Evolutionary conservation across 1,140 invertebrate species (phyloP).

Genomic region (Penaeus vannamei): DNA sequence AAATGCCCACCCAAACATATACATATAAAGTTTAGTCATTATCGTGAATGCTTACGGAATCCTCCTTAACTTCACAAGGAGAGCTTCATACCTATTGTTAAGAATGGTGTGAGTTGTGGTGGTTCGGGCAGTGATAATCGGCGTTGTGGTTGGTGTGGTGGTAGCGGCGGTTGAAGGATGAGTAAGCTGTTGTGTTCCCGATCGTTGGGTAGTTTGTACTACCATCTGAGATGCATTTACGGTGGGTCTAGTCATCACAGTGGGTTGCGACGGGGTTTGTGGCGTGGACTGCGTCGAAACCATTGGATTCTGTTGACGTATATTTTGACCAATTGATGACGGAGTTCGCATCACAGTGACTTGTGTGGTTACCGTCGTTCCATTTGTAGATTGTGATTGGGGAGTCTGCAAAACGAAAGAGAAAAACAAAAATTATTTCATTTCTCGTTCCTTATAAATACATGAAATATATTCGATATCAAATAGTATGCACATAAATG

Average conservation of each 20-base stretch:
- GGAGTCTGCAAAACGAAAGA: conserved; percentile 39
- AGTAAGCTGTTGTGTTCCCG: conserved; percentile 32
- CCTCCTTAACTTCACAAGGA: not conserved
- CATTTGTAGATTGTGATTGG: conserved; percentile 44
- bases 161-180: conserved; percentile 38
- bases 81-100: conserved; percentile 47
- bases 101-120: conserved; percentile 56
- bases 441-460: too few relatives aligned
- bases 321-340: conserved; percentile 34
- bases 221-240: conserved; percentile 54
- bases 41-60: not conserved
- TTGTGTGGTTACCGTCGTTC: conserved; percentile 50
- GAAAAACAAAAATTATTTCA: not conserved
- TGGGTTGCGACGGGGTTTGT: conserved; percentile 37
- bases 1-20: not conserved
- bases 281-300: conserved; percentile 46
- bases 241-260: conserved; percentile 46
- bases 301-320: conserved; percentile 38
- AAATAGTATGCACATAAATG: too few relatives aligned
- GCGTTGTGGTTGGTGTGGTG: conserved; percentile 53
- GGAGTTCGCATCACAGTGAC: conserved; percentile 57
- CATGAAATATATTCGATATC: too few relatives aligned
- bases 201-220: conserved; percentile 48
- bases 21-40: not conserved
- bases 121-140: conserved; percentile 59